These are phyloP conservation scores for Lysandra coridon DNA, from an alignment of 2,888 invertebrate genomes.

Conservation along the genomic window DNA sequence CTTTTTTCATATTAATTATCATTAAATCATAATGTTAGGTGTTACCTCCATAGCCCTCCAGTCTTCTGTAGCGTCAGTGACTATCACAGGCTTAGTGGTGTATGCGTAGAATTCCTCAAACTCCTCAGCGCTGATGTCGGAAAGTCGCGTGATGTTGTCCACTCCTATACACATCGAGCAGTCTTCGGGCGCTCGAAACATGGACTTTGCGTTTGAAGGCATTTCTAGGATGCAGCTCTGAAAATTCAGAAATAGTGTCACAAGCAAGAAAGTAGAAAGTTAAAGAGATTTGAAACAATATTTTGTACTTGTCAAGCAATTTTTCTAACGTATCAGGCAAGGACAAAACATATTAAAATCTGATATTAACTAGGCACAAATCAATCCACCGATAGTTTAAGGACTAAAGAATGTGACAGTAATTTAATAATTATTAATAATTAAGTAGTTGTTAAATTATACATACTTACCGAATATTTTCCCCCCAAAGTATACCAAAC, in stretches of 20 bases:
- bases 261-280: too few relatives aligned
- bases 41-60: slow-evolving; percentile 87
- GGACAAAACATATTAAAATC: too few relatives aligned
- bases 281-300: too few relatives aligned
- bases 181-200: slow-evolving; percentile 89
- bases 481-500: slow-evolving; percentile 38
- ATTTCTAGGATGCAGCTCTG: slow-evolving; percentile 60
- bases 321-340: too few relatives aligned
- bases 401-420: too few relatives aligned
- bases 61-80: slow-evolving; percentile 88
- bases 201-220: slow-evolving; percentile 57
- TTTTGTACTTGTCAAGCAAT: too few relatives aligned
- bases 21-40: too few relatives aligned
- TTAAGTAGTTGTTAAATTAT: too few relatives aligned
- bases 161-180: slow-evolving; percentile 89
- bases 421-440: too few relatives aligned
- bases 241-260: slow-evolving; percentile 41
- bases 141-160: slow-evolving; percentile 82
- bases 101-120: slow-evolving; percentile 90
- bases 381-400: too few relatives aligned
- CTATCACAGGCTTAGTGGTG: slow-evolving; percentile 88
- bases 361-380: too few relatives aligned
- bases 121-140: slow-evolving; percentile 82
- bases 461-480: slow-evolving; percentile 35
- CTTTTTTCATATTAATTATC: too few relatives aligned